Percentiles rank a stretch among this genome's conserved stretches.
Evolutionary conservation across 2,888 invertebrate species (phyloP).

Genomic region (Platycnemis pennipes): DNA sequence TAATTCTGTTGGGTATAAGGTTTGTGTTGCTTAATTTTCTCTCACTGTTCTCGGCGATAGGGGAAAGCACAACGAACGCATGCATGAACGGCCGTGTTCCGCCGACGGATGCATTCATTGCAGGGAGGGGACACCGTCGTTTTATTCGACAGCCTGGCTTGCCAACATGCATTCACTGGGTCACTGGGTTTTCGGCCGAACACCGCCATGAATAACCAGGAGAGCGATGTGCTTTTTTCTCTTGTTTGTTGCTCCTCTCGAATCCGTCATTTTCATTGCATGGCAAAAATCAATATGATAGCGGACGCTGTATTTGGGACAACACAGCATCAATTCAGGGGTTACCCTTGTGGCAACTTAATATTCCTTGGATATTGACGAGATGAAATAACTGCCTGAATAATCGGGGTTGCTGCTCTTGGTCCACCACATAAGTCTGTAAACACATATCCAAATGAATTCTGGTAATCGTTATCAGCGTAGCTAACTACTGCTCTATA

Average conservation of each 20-base stretch:
- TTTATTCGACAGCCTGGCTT: neutral
- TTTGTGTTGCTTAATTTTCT: neutral
- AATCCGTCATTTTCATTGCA: conserved; percentile 28
- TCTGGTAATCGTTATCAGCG: neutral
- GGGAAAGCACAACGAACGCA: neutral
- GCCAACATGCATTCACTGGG: conserved; percentile 31
- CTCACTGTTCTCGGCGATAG: neutral
- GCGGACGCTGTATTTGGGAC: neutral
- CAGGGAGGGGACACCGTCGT: neutral
- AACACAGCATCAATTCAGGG: conserved; percentile 7
- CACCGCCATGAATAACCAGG: conserved; percentile 22
- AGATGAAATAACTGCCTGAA: neutral
- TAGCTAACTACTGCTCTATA: too few species aligned
- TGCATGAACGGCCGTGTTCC: neutral
- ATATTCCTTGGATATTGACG: conserved; percentile 27
- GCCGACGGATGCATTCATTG: neutral
- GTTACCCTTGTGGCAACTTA: neutral
- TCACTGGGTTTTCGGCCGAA: conserved; percentile 17
- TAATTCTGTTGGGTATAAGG: neutral
- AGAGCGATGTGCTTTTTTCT: neutral
- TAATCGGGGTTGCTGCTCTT: neutral
- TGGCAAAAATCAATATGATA: conserved; percentile 32
- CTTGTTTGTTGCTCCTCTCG: conserved; percentile 25
- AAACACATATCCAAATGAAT: neutral
- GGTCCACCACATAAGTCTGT: neutral